Base-by-base conservation (phyloP, 1,140 invertebrate species). In the Hyposmocoma kahamanoa region DNA sequence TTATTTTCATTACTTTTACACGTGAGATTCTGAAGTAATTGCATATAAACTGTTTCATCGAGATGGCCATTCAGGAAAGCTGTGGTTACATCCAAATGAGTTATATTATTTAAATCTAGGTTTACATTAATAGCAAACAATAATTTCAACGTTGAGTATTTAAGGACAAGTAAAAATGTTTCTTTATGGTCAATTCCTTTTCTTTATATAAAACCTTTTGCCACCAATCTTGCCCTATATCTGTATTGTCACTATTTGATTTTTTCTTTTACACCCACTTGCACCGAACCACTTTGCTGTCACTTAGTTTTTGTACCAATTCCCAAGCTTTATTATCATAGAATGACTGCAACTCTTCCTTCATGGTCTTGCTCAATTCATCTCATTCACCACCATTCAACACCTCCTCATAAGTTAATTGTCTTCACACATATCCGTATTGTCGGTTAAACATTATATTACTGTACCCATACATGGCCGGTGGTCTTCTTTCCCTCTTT, bases 1-100 rank as follows among this genome's bases (percentile, higher is more conserved):
- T 48, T 48, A 41, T 39, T 39, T 13, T 13, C 32, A 18, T 20
- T 39, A 41, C 21, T 28, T 26, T 13, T 10, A 48, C 22, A 48
- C 15, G 8, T 5, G 22, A 47, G 22, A 22, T 47, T 47, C 15
- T 24, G 11, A 26, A 67, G 56, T 54, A 64, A 62, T 22, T 57
- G 54, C 67, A 70, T 69, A 48, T 64, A 81, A n/a, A 82, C 57
- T 44, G 51, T 59, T 60, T 81, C 68, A 18, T 65, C 42, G 34
- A 85, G 49, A 13, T 51, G 42, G 10, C 67, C 66, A 55, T 80
- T 65, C 17, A 84, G 55, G 52, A 72, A 86, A 8, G 75, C 80
- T n/a, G 78, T 84, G 15, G 53, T 56, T 15, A 84, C 70, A 61
- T 81, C 75, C 24, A 77, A 53, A 49, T 79, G 64, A 3, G 13